Conservation (phyloP, 1,140 invertebrate genomes). For the Laupala kohalensis region DNA sequence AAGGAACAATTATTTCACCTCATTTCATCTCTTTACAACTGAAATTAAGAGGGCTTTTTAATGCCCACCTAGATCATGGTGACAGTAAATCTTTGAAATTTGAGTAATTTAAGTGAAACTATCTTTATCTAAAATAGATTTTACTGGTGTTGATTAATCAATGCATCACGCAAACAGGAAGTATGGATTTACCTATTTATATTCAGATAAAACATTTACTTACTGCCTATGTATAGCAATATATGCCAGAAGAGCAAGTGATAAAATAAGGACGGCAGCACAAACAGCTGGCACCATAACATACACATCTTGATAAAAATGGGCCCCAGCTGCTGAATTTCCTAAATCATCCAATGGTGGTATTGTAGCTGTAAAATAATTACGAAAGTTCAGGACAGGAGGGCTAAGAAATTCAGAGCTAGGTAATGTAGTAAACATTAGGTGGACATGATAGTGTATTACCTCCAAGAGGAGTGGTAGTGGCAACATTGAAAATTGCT, state of each 20-base stretch:
- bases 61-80: too few species aligned
- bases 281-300: slow-evolving; percentile 2
- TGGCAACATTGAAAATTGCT: slow-evolving; percentile 64
- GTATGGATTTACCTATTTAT: too few species aligned
- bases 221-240: neutral
- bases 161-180: too few species aligned
- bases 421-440: too few species aligned
- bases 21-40: neutral
- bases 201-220: neutral
- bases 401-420: too few species aligned
- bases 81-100: too few species aligned
- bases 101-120: too few species aligned
- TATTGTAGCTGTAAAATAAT: slow-evolving; percentile 22
- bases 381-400: too few species aligned
- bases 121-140: too few species aligned
- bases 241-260: neutral
- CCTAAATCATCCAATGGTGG: neutral
- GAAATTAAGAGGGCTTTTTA: too few species aligned
- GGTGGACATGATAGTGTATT: neutral
- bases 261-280: neutral
- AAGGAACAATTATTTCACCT: neutral
- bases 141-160: too few species aligned
- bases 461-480: slow-evolving; percentile 62
- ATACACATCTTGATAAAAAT: slow-evolving; percentile 4
- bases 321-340: neutral